Conservation (phyloP, 2,797 vertebrate species). For the Vipera ursinii region DNA sequence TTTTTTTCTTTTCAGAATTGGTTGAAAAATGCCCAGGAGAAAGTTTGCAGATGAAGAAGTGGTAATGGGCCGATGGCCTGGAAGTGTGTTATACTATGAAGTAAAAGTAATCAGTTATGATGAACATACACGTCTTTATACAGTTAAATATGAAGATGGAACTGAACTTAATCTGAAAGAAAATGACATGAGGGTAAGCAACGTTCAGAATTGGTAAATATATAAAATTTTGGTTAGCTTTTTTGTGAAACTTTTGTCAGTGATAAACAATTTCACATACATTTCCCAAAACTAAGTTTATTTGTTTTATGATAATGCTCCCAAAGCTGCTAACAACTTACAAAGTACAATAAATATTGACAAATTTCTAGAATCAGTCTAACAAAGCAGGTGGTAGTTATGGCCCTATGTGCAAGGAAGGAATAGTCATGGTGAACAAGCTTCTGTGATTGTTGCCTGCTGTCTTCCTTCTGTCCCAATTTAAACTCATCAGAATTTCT, state of each 20-base stretch:
- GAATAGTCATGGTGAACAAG: not conserved
- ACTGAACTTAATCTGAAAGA: constrained; percentile 91
- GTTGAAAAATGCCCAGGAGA: constrained; percentile 79
- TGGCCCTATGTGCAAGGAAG: not conserved
- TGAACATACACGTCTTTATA: constrained; percentile 80
- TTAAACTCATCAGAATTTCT: not conserved
- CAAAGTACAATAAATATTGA: not conserved
- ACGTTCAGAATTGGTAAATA: not conserved
- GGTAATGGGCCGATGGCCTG: constrained; percentile 98
- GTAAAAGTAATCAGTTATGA: constrained; percentile 83
- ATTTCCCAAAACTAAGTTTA: not conserved
- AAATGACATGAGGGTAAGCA: constrained; percentile 85
- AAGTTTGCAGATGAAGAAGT: constrained; percentile 84
- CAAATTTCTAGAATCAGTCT: not conserved
- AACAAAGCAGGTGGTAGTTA: not conserved
- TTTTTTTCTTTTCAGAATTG: constrained; percentile 23
- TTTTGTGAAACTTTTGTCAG: not conserved
- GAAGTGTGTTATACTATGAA: constrained; percentile 93
- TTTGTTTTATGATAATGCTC: not conserved
- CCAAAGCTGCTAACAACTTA: not conserved
- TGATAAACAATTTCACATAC: not conserved
- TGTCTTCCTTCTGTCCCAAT: not conserved
- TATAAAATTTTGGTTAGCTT: not conserved
- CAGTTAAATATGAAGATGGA: constrained; percentile 94
- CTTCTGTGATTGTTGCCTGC: not conserved